Evolutionary conservation across 2,797 vertebrate species (phyloP).

Genomic region (Tragopan temminckii): DNA sequence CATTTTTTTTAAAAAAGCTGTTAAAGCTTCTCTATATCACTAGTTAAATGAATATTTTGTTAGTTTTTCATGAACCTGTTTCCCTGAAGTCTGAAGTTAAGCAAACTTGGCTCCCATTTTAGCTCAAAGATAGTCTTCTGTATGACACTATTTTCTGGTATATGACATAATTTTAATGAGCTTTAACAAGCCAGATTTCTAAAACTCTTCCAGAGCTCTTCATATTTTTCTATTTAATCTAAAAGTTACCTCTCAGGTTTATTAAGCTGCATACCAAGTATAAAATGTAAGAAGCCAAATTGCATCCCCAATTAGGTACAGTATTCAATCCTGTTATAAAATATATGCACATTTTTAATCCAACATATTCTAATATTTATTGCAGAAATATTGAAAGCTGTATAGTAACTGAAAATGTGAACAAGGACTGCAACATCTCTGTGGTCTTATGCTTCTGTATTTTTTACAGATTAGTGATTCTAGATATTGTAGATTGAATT

Average conservation of each 20-base stretch:
- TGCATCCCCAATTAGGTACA: not conserved
- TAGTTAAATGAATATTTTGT: slow-evolving; percentile 13
- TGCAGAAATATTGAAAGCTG: not conserved
- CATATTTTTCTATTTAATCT: not conserved
- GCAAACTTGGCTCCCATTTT: not conserved
- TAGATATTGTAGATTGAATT: slow-evolving; percentile 6
- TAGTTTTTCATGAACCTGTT: not conserved
- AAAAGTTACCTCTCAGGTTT: not conserved
- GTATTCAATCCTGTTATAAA: not conserved
- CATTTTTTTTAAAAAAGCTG: not conserved
- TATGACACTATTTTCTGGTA: not conserved
- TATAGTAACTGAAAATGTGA: not conserved
- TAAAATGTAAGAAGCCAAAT: not conserved
- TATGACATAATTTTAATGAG: not conserved
- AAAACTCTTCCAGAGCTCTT: not conserved
- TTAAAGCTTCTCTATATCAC: not conserved
- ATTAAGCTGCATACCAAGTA: not conserved
- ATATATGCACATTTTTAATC: not conserved
- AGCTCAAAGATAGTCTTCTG: not conserved
- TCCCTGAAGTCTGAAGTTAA: not conserved
- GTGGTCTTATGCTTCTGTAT: not conserved
- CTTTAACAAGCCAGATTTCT: not conserved
- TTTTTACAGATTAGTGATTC: slow-evolving; percentile 12
- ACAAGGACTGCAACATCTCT: not conserved
- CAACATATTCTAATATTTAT: not conserved